A percentile compares a stretch with the other conserved stretches of the same genome.
These are phyloP conservation scores for Euplagia quadripunctaria DNA, from an alignment of 2,888 invertebrate species.

Conservation along the genomic window DNA sequence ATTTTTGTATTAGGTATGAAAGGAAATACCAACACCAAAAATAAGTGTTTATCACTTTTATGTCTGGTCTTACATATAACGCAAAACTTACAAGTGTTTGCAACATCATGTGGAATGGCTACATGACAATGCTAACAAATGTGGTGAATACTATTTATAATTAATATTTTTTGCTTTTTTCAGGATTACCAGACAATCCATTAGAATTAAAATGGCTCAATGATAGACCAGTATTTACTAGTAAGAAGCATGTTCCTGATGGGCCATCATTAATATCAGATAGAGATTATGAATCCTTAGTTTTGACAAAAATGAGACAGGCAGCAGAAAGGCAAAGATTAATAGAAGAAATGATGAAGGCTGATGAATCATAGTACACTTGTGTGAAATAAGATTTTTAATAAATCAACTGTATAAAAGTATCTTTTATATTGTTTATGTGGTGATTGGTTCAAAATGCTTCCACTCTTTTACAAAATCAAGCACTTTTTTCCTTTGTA, in stretches of 20 bases:
- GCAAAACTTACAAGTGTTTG: too few relatives aligned
- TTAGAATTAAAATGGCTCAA: conserved; percentile 91
- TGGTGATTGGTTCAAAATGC: conserved; percentile 86
- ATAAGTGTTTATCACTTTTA: too few relatives aligned
- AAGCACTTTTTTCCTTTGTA: conserved; percentile 92
- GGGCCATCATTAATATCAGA: conserved; percentile 85
- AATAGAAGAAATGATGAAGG: conserved; percentile 90
- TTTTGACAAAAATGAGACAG: conserved; percentile 93
- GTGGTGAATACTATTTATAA: background rate
- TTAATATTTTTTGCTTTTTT: conserved; percentile 42
- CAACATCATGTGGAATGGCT: too few relatives aligned
- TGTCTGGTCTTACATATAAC: too few relatives aligned
- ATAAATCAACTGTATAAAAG: background rate
- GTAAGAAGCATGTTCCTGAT: conserved; percentile 62
- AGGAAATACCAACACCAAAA: too few relatives aligned
- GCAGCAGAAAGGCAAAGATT: conserved; percentile 94
- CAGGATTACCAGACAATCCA: conserved; percentile 91
- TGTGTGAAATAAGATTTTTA: background rate
- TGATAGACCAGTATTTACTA: conserved; percentile 75
- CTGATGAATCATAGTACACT: conserved; percentile 71
- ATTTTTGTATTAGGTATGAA: too few relatives aligned
- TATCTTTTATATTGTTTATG: conserved; percentile 43
- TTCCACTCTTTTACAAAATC: conserved; percentile 92
- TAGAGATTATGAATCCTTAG: conserved; percentile 93
- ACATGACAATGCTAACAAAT: too few relatives aligned